Evolutionary conservation across 1,140 invertebrate species (phyloP), one percentile per base, ranked within the genome.

Genomic region (Drosophila jambulina): DNA sequence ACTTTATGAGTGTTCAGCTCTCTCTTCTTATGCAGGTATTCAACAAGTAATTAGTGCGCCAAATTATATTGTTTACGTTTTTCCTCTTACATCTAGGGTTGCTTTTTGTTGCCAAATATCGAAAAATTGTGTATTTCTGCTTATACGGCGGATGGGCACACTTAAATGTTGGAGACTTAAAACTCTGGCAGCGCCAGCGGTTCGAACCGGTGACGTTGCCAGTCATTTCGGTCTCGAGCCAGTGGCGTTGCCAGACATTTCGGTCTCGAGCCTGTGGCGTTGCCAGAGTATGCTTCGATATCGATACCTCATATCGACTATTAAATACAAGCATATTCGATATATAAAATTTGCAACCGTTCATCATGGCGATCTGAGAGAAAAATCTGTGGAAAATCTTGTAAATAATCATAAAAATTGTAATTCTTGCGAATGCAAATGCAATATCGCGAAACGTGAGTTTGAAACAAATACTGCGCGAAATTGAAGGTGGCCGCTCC

Each of bases 361-460:
- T 45, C 43, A 45, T 48, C 62, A 65, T 65, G 62, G 62, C 62
- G 62, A 62, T 62, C 62, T 65, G 62, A 65, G 61, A 65, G 60
- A 63, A 65, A 70, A 70, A 70, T 68, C 65, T 67, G 64, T 67
- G 67, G 83, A 85, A 85, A 85, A 85, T 87, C 79, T 85, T 86
- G 83, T 86, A 86, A 86, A 86, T 86, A 84, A 85, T 85, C 81
- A 75, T 69, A 68, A 62, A 78, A 84, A 69, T 84, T 84, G 71
- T 83, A 87, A 82, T 86, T 87, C 54, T 75, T 62, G 70, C 79
- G 78, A 87, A 82, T 61, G 80, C 68, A 79, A 75, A 82, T 72
- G 69, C 69, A 70, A 82, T 65, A 72, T 48, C 57, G 82, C 60
- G 64, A 87, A 84, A 67, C 67, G 83, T 76, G 75, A 79, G 82